Conservation (phyloP, 2,113 vertebrate genomes). For the Oryzias celebensis region DNA sequence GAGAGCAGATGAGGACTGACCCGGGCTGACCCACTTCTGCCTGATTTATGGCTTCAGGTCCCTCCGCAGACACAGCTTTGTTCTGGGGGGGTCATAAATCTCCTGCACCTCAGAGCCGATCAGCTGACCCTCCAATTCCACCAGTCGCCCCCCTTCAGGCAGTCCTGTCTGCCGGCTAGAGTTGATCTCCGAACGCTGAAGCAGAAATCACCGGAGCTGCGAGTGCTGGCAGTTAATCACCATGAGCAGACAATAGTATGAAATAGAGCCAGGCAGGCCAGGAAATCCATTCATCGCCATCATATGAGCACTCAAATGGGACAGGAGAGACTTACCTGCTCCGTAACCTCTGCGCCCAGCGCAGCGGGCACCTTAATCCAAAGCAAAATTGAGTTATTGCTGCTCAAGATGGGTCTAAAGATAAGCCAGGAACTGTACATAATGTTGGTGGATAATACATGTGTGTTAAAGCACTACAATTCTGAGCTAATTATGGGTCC, state of each 20-base stretch:
- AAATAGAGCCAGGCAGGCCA: constrained; percentile 38
- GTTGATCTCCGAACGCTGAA: constrained; percentile 31
- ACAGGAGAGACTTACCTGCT: constrained; percentile 35
- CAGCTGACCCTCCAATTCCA: constrained; percentile 62
- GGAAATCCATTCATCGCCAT: constrained; percentile 31
- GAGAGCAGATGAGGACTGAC: constrained; percentile 67
- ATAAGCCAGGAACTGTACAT: not conserved
- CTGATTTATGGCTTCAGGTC: constrained; percentile 74
- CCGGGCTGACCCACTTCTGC: constrained; percentile 74
- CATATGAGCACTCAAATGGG: constrained; percentile 27
- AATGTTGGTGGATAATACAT: no score
- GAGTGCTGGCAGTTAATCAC: constrained; percentile 58
- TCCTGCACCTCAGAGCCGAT: constrained; percentile 60
- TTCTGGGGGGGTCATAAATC: constrained; percentile 78
- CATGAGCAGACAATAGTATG: constrained; percentile 36
- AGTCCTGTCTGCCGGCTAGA: constrained; percentile 27
- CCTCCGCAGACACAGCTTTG: constrained; percentile 69
- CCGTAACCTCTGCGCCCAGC: constrained; percentile 12
- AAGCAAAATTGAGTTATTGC: constrained; percentile 35
- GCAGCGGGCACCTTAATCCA: not conserved
- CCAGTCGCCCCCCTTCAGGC: constrained; percentile 17
- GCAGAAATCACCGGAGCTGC: constrained; percentile 46
- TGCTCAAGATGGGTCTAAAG: not conserved
- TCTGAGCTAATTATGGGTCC: no score
- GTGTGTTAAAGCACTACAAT: no score